Conservation (phyloP, 1,140 invertebrate genomes). For the Nebria ingens region DNA sequence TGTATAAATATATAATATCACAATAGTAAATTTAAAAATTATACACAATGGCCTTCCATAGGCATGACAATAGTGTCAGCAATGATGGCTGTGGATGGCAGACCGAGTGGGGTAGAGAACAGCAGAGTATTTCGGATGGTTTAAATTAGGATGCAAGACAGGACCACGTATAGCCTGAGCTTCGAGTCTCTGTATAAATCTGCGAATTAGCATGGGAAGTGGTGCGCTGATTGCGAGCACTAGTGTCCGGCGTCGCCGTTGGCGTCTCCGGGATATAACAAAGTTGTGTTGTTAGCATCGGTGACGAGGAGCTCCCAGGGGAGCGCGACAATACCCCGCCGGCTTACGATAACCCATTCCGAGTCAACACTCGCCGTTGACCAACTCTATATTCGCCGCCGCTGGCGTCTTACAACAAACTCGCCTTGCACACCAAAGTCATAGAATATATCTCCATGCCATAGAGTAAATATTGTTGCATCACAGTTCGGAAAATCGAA, state of each 20-base stretch:
- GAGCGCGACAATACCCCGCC: not conserved
- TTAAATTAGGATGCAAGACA: slow-evolving; percentile 17
- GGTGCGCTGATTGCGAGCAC: slow-evolving; percentile 14
- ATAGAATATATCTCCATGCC: too few relatives aligned
- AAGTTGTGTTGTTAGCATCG: slow-evolving; percentile 9
- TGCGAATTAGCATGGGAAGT: slow-evolving; percentile 17
- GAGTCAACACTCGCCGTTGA: too few relatives aligned
- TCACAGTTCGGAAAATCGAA: too few relatives aligned
- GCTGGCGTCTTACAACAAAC: too few relatives aligned
- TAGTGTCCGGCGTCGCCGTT: slow-evolving; percentile 1
- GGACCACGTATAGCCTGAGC: slow-evolving; percentile 9
- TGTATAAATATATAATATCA: too few relatives aligned
- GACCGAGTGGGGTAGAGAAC: not conserved
- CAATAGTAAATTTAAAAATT: too few relatives aligned
- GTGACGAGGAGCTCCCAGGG: not conserved
- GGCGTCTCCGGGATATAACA: slow-evolving; percentile 5
- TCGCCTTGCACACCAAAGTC: too few relatives aligned
- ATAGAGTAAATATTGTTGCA: too few relatives aligned
- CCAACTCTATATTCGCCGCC: too few relatives aligned
- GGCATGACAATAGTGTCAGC: too few relatives aligned
- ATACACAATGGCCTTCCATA: too few relatives aligned
- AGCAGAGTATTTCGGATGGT: too few relatives aligned
- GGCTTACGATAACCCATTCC: not conserved
- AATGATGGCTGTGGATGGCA: not conserved
- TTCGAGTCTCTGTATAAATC: slow-evolving; percentile 14